Percentiles rank a stretch among this genome's conserved stretches.
Conservation (phyloP, 2,797 vertebrate species). For the Gastrophryne carolinensis region DNA sequence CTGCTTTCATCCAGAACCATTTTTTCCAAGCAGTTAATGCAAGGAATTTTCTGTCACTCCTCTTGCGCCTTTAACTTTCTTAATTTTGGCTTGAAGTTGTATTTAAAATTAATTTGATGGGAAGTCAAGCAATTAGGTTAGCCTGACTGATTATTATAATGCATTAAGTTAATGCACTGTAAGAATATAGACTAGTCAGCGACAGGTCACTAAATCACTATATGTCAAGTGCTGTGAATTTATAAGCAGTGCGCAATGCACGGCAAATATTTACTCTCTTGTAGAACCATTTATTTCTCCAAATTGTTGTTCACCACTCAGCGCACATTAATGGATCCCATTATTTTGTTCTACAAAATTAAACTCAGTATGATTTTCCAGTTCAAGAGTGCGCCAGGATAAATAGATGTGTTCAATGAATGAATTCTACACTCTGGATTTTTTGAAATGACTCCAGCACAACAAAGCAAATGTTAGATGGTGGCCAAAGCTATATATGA, state of each 20-base stretch:
- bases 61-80: not conserved
- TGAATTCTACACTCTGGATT: too few species aligned
- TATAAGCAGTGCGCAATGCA: not conserved
- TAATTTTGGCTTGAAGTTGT: not conserved
- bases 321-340: not conserved
- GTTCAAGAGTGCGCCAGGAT: too few species aligned
- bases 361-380: not conserved
- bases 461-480: too few species aligned
- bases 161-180: constrained; percentile 35
- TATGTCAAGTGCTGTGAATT: not conserved
- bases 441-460: too few species aligned
- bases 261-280: not conserved
- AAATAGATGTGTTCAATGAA: too few species aligned
- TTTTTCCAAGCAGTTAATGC: not conserved
- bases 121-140: constrained; percentile 27
- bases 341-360: not conserved
- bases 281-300: not conserved
- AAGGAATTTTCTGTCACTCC: not conserved
- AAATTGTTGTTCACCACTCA: not conserved
- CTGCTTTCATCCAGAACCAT: too few species aligned
- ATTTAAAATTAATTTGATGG: constrained; percentile 23
- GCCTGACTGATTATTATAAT: constrained; percentile 24
- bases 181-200: constrained; percentile 9
- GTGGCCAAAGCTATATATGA: too few species aligned
- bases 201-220: constrained; percentile 17